Evolutionary conservation across 2,113 vertebrate genomes (phyloP), one percentile per base, ranked within the genome.

Genomic region (Tylochromis polylepis): DNA sequence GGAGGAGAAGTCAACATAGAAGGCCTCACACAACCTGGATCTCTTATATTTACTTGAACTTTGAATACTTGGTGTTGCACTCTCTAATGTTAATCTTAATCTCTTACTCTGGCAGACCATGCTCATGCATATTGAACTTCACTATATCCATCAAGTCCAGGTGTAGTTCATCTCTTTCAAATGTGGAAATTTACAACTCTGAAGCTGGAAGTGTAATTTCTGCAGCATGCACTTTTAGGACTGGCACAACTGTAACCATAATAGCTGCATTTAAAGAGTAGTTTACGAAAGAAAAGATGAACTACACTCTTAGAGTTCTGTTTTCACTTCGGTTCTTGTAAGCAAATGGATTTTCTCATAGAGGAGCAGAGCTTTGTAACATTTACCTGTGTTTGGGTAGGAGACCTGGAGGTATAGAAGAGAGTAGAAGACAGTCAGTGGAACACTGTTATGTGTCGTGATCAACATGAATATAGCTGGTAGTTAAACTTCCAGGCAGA

Each of bases 371-470:
- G 16, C 67, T 72, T 49, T 75, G 67, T 29, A 46, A 46, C 0
- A 2, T 75, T 29, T 75, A 29, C n/a, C 38, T 70, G 65, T 43
- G 65, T 70, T 70, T 70, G 38, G 65, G n/a, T 0, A 41, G n/a
- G 7, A 70, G 36, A 18, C 22, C 41, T 49, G 15, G 2, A 49
- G 41, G 22, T 27, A 2, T 72, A 27, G 67, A 49, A 24, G 2
- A n/a, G 5, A 75, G 43, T 1, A 7, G 67, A 75, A 75, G 16
- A 18, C 12, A 43, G 36, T 24, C 36, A 5, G 22, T 0, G 8
- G 8, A 49, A 2, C 24, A 11, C 41, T 29, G 15, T 49, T 29
- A 7, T 20, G 2, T 29, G 24, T 20, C 24, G 0, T 49, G 24
- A 75, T 1, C 43, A 75, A 20, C 70, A 8, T 29, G 6, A 16